A percentile compares a stretch with the other conserved stretches of the same genome.
phyloP scores from a whole-genome alignment of 2,797 vertebrate genomes.

The Apogon hyalosoma region DNA sequence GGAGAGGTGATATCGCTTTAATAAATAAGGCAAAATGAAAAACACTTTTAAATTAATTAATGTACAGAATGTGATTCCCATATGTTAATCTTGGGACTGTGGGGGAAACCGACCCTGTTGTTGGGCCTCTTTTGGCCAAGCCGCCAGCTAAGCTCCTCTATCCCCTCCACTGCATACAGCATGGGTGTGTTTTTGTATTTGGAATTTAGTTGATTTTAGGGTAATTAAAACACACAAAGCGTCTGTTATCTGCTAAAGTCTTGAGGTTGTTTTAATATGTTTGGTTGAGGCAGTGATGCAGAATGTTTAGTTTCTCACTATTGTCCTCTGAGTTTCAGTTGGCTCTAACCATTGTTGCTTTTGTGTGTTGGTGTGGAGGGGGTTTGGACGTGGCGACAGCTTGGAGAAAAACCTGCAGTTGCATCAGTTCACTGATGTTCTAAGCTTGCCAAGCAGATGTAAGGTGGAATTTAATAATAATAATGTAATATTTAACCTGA shows the following conservation, averaged over 20 bases:
- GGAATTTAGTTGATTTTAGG: slow-evolving; percentile 8
- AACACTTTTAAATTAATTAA: slow-evolving; percentile 14
- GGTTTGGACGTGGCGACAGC: slow-evolving; percentile 5
- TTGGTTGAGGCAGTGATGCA: slow-evolving; percentile 21
- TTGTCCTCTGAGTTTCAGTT: slow-evolving; percentile 45
- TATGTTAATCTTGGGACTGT: slow-evolving; percentile 18
- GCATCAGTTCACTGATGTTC: slow-evolving; percentile 45
- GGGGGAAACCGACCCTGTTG: slow-evolving; percentile 31
- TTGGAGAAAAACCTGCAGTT: slow-evolving; percentile 43
- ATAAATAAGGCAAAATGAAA: no score
- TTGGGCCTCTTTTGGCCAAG: slow-evolving; percentile 57
- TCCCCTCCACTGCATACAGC: slow-evolving; percentile 36
- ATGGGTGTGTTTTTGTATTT: slow-evolving; percentile 17
- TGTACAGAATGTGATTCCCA: slow-evolving; percentile 5
- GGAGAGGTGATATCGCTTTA: no score
- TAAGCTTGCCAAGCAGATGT: slow-evolving; percentile 19
- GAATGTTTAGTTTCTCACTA: slow-evolving; percentile 40
- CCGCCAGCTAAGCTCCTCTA: slow-evolving; percentile 34
- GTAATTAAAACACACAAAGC: slow-evolving; percentile 36
- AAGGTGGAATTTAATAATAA: slow-evolving; percentile 57
- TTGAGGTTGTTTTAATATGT: slow-evolving; percentile 17
- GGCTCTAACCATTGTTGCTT: slow-evolving; percentile 37
- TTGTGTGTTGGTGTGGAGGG: slow-evolving; percentile 34
- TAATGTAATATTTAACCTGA: neutral
- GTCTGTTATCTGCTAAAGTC: slow-evolving; percentile 17